Conservation (phyloP, 1,140 invertebrate species). For the Heliothis subflexa region DNA sequence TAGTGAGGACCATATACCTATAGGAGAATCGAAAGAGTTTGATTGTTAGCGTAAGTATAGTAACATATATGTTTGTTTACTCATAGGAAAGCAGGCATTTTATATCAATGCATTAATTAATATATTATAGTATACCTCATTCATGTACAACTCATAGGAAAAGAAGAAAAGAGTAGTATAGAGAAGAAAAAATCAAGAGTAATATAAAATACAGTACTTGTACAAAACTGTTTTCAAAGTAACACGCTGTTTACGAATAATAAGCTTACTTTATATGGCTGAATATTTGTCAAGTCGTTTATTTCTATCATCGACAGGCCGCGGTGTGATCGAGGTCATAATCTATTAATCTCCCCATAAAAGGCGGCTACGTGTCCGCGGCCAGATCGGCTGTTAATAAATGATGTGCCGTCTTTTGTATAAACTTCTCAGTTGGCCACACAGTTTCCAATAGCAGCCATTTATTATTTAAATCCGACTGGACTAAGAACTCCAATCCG, state of each 20-base stretch:
- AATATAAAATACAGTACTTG: too few species aligned
- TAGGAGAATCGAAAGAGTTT: background rate
- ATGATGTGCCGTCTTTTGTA: constrained; percentile 59
- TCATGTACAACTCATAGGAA: background rate
- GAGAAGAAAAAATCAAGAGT: background rate
- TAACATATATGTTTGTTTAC: background rate
- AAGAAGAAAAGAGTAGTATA: too few species aligned
- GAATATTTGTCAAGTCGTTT: constrained; percentile 41
- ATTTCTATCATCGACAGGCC: constrained; percentile 50
- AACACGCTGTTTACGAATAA: too few species aligned
- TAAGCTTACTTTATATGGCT: background rate
- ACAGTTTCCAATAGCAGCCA: constrained; percentile 56
- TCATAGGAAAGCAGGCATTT: background rate
- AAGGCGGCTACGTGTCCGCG: constrained; percentile 46
- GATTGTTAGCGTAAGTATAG: too few species aligned
- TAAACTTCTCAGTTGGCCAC: constrained; percentile 54
- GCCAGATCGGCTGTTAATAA: constrained; percentile 56
- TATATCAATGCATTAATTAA: too few species aligned
- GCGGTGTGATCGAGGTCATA: constrained; percentile 56
- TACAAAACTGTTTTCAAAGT: too few species aligned
- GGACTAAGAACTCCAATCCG: constrained; percentile 67
- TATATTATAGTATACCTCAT: too few species aligned
- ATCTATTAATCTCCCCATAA: constrained; percentile 67
- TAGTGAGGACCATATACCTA: background rate
- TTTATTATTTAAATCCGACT: constrained; percentile 72